These are phyloP conservation scores for Himantopus leucocephalus DNA, from an alignment of 2,113 vertebrate genomes.

Conservation along the genomic window DNA sequence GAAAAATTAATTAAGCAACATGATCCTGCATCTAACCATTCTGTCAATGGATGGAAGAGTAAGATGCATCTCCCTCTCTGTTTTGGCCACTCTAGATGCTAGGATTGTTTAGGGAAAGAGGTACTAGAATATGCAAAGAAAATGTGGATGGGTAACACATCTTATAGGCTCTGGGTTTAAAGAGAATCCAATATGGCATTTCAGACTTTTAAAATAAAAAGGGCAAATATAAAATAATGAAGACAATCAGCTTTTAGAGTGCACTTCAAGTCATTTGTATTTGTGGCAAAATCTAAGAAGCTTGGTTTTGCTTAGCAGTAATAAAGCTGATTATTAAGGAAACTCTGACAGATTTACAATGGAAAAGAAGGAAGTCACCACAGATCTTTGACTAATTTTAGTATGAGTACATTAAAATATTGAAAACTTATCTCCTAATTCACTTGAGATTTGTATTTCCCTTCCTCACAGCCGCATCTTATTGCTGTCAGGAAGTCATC, in stretches of 20 bases:
- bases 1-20: background rate
- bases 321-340: background rate
- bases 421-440: background rate
- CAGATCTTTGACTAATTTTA: background rate
- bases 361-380: background rate
- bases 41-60: background rate
- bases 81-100: background rate
- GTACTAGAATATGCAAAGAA: accelerated
- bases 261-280: background rate
- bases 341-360: background rate
- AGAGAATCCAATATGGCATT: background rate
- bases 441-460: background rate
- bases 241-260: background rate
- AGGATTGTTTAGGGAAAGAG: background rate
- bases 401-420: background rate
- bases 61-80: background rate
- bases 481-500: background rate
- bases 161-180: background rate
- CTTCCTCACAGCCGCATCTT: background rate
- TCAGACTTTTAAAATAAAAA: background rate
- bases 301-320: background rate
- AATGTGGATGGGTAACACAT: too few relatives aligned
- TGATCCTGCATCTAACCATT: background rate
- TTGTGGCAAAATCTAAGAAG: background rate
- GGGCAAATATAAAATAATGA: background rate